These are phyloP conservation scores for Irena cyanogastra DNA, from an alignment of 2,113 vertebrate genomes.

Conservation along the genomic window DNA sequence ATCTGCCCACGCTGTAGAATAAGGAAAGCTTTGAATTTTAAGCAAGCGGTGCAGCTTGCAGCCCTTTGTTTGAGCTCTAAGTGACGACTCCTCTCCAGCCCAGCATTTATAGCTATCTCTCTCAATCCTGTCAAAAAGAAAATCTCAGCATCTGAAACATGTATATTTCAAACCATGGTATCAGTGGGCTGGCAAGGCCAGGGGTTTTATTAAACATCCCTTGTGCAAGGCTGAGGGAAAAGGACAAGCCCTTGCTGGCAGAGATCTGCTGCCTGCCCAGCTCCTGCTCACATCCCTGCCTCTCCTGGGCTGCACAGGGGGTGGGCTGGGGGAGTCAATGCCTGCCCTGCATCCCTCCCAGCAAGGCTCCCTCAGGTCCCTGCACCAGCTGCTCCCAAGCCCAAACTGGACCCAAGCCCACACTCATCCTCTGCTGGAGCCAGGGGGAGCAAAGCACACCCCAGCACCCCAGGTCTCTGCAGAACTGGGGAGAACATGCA, in stretches of 20 bases:
- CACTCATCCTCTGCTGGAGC: neutral
- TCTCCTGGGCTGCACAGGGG: neutral
- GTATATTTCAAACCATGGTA: neutral
- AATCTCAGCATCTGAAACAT: conserved; percentile 8
- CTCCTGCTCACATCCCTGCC: neutral
- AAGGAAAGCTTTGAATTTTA: conserved; percentile 20
- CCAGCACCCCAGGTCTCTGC: neutral
- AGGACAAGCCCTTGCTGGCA: neutral
- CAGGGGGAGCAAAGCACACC: neutral
- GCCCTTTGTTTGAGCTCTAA: neutral
- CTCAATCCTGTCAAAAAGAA: conserved; percentile 21
- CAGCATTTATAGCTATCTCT: conserved; percentile 4
- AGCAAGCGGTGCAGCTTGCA: neutral
- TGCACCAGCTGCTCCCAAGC: neutral
- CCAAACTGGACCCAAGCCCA: neutral
- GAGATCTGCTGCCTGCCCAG: neutral
- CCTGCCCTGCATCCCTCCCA: fast-evolving
- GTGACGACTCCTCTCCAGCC: neutral
- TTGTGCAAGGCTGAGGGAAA: neutral
- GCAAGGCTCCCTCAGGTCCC: neutral
- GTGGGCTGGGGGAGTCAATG: fast-evolving
- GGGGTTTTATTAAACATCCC: neutral
- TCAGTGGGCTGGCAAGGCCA: neutral
- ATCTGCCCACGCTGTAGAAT: neutral
- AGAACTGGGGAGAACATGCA: neutral